phyloP scores from a whole-genome alignment of 2,113 vertebrate genomes.

The Gracilinanus agilis region DNA sequence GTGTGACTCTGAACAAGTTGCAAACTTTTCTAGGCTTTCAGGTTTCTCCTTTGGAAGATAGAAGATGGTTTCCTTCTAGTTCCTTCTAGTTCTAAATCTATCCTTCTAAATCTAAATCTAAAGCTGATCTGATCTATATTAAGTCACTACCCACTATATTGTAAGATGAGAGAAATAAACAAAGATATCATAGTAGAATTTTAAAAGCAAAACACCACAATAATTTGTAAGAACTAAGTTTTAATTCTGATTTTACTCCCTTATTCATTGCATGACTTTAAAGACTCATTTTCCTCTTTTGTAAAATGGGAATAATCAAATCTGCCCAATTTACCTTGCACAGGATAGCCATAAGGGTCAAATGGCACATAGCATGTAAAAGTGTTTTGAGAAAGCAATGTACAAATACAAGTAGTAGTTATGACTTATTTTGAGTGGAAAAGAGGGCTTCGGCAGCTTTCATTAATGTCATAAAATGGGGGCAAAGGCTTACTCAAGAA shows the following conservation, averaged over 20 bases:
- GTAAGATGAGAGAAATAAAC: neutral
- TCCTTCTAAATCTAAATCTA: neutral
- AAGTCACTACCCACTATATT: neutral
- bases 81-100: neutral
- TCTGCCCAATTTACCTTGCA: neutral
- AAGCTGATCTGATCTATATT: neutral
- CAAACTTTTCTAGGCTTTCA: neutral
- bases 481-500: neutral
- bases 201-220: neutral
- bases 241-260: neutral
- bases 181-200: neutral
- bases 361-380: neutral
- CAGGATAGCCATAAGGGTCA: neutral
- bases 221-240: neutral
- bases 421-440: neutral
- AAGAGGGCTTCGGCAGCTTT: neutral
- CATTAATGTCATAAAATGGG: neutral
- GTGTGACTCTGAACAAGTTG: neutral
- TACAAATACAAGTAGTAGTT: neutral
- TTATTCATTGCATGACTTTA: neutral
- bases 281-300: neutral
- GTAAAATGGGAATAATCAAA: neutral
- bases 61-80: neutral
- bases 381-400: neutral
- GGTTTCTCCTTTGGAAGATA: neutral